Conservation (phyloP, 2,113 vertebrate genomes). For the Scomber scombrus region DNA sequence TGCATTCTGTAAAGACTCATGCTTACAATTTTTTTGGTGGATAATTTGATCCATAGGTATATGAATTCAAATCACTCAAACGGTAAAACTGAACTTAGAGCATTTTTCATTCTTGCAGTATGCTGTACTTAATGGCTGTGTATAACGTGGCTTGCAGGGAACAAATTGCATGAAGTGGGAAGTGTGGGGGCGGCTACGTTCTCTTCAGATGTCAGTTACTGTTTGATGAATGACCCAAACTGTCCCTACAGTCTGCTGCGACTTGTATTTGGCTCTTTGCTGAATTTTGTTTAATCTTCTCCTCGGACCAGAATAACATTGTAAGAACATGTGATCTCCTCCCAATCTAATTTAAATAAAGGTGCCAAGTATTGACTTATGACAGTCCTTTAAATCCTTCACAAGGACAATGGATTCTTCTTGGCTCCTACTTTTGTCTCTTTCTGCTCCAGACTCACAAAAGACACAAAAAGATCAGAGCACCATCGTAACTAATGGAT, state of each 20-base stretch:
- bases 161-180: slow-evolving; percentile 34
- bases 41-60: slow-evolving; percentile 5
- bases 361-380: slow-evolving; percentile 19
- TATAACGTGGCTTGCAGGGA: slow-evolving; percentile 15
- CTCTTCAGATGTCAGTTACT: slow-evolving; percentile 28
- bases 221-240: slow-evolving; percentile 63
- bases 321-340: slow-evolving; percentile 24
- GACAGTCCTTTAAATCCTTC: slow-evolving; percentile 22
- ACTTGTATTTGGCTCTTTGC: slow-evolving; percentile 48
- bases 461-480: not conserved
- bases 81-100: not conserved
- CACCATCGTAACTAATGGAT: not conserved
- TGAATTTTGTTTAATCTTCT: slow-evolving; percentile 32
- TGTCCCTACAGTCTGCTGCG: slow-evolving; percentile 45
- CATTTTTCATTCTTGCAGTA: slow-evolving; percentile 8
- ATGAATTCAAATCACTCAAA: slow-evolving; percentile 12
- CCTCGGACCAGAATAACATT: slow-evolving; percentile 24
- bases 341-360: slow-evolving; percentile 24
- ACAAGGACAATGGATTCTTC: slow-evolving; percentile 22
- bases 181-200: slow-evolving; percentile 20
- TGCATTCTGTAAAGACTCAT: slow-evolving; percentile 17
- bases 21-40: not conserved
- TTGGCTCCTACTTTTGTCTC: not conserved
- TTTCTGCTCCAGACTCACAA: not conserved
- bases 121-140: slow-evolving; percentile 13